phyloP scores from a whole-genome alignment of 37 sponge, comb jelly and placozoan genomes.

The Corticium candelabrum region DNA sequence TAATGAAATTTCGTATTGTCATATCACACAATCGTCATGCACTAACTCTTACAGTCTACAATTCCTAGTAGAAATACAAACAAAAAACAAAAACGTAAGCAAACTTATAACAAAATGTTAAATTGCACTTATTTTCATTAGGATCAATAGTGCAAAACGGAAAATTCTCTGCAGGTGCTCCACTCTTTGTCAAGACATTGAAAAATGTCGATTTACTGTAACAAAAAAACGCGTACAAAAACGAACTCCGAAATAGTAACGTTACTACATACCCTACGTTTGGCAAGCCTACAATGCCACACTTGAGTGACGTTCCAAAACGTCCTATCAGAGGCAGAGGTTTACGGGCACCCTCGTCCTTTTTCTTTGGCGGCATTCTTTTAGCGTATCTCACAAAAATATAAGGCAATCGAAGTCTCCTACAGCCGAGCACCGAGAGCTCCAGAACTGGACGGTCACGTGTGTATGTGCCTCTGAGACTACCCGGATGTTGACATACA shows the following conservation, averaged over 20 bases:
- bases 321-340: conserved; percentile 71
- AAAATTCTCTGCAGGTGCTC: conserved; percentile 92
- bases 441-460: no score
- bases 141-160: conserved; percentile 99
- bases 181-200: conserved; percentile 85
- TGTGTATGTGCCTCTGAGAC: no score
- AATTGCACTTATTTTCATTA: conserved; percentile 84
- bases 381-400: not conserved
- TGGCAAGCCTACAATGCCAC: conserved; percentile 93
- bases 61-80: not conserved
- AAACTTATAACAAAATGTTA: not conserved
- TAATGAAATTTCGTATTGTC: no score
- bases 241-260: not conserved
- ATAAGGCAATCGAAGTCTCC: no score
- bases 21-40: no score
- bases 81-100: not conserved
- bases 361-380: conserved; percentile 89
- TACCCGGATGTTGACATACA: no score
- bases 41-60: no score
- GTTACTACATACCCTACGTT: conserved; percentile 88
- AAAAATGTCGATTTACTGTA: conserved; percentile 93
- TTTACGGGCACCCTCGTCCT: conserved; percentile 35
- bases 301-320: conserved; percentile 90
- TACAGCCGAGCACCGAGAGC: no score
- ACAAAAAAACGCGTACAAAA: not conserved